Evolutionary conservation across 2,797 vertebrate species (phyloP), one percentile per base, ranked within the genome.

Genomic region (Myotis findleyi): DNA sequence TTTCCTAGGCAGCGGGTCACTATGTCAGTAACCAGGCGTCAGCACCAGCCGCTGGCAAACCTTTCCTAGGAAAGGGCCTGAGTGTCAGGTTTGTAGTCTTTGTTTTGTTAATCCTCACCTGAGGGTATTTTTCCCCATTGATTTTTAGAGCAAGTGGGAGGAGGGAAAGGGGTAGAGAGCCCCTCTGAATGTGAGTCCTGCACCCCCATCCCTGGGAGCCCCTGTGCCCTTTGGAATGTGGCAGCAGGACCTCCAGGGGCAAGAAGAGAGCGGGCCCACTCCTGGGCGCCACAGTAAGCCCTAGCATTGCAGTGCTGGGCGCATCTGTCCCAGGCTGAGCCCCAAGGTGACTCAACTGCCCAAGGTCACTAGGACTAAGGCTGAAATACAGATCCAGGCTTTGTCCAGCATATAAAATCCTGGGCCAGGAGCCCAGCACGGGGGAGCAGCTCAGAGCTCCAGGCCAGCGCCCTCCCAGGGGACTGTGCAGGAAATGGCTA

Each of bases 131-230:
- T 62, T 62, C 6, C 57, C 57, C 25, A 14, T 6, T 13, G 25
- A 14, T 13, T 6, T 62, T 62, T 14, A 62, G 57, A 30, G 57
- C 57, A 13, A 62, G 57, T 14, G 27, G 27, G 27, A 30, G 57
- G 57, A 62, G 25, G 57, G 57, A 27, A 11, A 25, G 57, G 57
- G 57, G 27, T 27, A 59, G 57, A 30, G 57, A 89, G 98, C 89
- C 99, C 99, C 0, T 99, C 99, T 81, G 98, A 97, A 91, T n/a
- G 99, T 99, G 97, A 98, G 98, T 95, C 72, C 59, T 64, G 4
- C 0, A 1, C 9, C 72, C 25, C 44, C 69, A 55, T 81, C 68
- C 62, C 30, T 0, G 14, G 38, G 16, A 14, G n/a, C 25, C 25
- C 49, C 75, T 30, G 33, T 49, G 38, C 36, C 13, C 36, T 18